Evolutionary conservation across 2,113 vertebrate species (phyloP), one percentile per base, ranked within the genome.

Genomic region (Sclerurus mexicanus): DNA sequence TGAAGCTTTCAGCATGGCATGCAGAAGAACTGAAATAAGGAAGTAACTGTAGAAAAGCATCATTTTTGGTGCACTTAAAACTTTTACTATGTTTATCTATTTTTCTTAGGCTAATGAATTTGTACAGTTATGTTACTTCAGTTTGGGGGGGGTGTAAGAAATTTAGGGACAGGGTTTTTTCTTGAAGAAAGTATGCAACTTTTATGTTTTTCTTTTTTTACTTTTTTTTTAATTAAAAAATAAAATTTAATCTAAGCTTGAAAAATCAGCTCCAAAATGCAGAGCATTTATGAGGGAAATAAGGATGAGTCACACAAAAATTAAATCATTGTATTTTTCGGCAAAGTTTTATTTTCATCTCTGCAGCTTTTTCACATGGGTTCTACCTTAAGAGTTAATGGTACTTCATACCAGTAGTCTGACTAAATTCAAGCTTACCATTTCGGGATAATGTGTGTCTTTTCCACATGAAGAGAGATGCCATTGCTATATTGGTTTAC

Each of bases 291-390:
- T 35, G 6, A n/a, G 6, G 8, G 5, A 55, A 60, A 60, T 42
- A 31, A 47, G 7, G 6, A 3, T 23, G 17, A 1, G 47, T 74
- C 27, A 23, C 6, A 33, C 11, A 89, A 78, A 60, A 39, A 25
- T 19, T 52, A 85, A 89, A 52, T 56, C 3, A 31, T 19, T 59
- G 0, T 16, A 9, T 5, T 6, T 62, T 44, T 78, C 6, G 18
- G 2, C 2, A 50, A 11, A 16, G 17, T 60, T 27, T 62, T 39
- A 9, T 73, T 83, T 86, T 75, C 4, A 5, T 71, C 8, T 85
- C 40, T 58, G 33, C 6, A 27, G 2, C 2, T 63, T 91, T 79
- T 58, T 58, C 42, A 49, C 4, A 5, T 4, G 9, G 1, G 0
- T 42, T 81, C 22, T 77, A 23, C 6, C 20, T 59, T 39, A 53